phyloP scores from a whole-genome alignment of 2,888 invertebrate genomes.

The Odontocolon sp. region DNA sequence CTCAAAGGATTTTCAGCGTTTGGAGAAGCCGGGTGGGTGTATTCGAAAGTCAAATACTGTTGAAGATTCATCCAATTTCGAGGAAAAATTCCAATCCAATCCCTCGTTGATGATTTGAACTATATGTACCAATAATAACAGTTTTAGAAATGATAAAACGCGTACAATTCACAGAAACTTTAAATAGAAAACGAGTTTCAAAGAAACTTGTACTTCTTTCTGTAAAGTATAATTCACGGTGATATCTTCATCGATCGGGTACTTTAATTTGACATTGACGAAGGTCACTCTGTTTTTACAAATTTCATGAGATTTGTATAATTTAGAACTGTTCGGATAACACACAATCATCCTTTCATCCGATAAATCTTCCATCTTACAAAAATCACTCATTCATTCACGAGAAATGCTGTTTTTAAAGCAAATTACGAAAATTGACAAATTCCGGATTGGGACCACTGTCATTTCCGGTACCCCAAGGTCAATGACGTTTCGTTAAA shows the following conservation, averaged over 20 bases:
- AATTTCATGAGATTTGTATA: slow-evolving; percentile 48
- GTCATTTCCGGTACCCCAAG: background rate
- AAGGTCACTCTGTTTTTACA: slow-evolving; percentile 52
- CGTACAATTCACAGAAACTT: background rate
- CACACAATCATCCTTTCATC: slow-evolving; percentile 52
- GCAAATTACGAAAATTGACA: background rate
- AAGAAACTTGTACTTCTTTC: slow-evolving; percentile 44
- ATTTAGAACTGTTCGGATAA: slow-evolving; percentile 41
- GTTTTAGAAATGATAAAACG: background rate
- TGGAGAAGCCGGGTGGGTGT: slow-evolving; percentile 44
- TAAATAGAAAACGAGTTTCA: background rate
- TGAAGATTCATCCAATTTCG: slow-evolving; percentile 63
- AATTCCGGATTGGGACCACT: background rate
- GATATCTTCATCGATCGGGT: slow-evolving; percentile 55
- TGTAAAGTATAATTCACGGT: slow-evolving; percentile 56
- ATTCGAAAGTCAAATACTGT: slow-evolving; percentile 66
- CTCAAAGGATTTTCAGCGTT: slow-evolving; percentile 25
- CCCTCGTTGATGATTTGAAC: slow-evolving; percentile 60
- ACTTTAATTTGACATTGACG: slow-evolving; percentile 54
- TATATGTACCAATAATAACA: background rate
- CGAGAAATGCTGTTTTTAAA: background rate
- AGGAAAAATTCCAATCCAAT: slow-evolving; percentile 65
- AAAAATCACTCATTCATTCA: background rate
- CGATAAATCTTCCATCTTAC: background rate
- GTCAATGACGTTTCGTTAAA: background rate